Percentiles rank a stretch among this genome's conserved stretches.
Evolutionary conservation across 2,113 vertebrate genomes (phyloP).

Genomic region (Bothrops jararaca): DNA sequence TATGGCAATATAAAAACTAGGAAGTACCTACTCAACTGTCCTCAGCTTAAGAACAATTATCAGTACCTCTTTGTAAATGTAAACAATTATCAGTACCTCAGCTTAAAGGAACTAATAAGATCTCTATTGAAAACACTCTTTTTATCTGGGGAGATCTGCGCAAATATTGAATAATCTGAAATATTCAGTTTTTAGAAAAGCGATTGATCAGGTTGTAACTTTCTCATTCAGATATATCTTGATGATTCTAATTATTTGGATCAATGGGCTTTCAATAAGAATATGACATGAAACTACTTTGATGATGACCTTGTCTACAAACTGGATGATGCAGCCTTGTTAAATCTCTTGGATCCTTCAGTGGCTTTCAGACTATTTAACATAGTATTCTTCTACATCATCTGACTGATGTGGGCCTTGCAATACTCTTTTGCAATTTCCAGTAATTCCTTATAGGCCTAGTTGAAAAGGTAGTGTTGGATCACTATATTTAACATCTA

Average conservation of each 20-base stretch:
- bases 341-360: neutral
- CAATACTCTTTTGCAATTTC: neutral
- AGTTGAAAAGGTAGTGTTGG: neutral
- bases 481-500: neutral
- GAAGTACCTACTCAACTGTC: too few species aligned
- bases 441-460: neutral
- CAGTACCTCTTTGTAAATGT: neutral
- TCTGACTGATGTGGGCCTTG: neutral
- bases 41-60: too few species aligned
- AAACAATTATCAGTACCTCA: neutral
- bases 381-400: neutral
- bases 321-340: neutral
- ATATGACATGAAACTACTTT: neutral
- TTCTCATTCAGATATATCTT: neutral
- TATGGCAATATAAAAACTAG: neutral
- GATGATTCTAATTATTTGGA: neutral
- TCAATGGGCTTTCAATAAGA: neutral
- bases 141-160: neutral
- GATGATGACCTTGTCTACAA: neutral
- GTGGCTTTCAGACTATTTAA: neutral
- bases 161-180: neutral
- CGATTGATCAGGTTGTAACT: neutral
- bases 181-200: neutral
- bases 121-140: neutral
- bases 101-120: neutral